Base-by-base conservation (phyloP, 1,140 invertebrate species). In the Lamellibrachia luymesi region DNA sequence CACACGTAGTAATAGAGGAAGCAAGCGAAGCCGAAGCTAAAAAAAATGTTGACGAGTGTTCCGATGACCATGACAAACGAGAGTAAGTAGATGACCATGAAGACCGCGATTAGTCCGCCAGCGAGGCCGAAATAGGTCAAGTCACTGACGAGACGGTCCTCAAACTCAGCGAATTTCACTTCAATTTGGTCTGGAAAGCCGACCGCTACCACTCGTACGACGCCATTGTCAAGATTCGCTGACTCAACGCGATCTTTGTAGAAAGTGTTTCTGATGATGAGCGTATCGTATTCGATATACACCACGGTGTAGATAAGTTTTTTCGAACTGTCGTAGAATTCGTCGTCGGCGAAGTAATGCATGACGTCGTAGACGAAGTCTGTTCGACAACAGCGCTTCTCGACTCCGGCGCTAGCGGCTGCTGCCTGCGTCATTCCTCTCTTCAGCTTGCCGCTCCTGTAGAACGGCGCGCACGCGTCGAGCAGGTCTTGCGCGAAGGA, bases 1-100 rank as follows among this genome's bases (percentile, higher is more conserved):
- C 89, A 50, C 10, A 94, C 49, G 51, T 90, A 50, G 50, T 51
- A 51, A 52, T 94, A 94, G 17, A 94, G 17, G 52, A 93, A 92
- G 64, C 91, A 92, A 10, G 92, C 92, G 51, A 90, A 22, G n/a
- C 50, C 38, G 52, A 94, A 93, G n/a, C 92, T 93, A 1, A 90
- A 22, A n/a, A 93, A 27, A 22, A 94, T 90, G 80, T 92, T 94
- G 27, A 92, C 27, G 64, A 94, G 25, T 27, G 51, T 64, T 27
- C n/a, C 91, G 4, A 93, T 6, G n/a, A 92, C 92, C 4, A 93
- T 38, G 6, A 92, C 91, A n/a, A 93, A n/a, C n/a, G 93, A 93
- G 51, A 51, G 90, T 10, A 93, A 50, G 64, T 93, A 93, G 13
- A 93, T 10, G 25, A 93, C 5, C 91, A 92, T 92, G 13, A 93